phyloP scores from a whole-genome alignment of 2,888 invertebrate species.

The Cosmia trapezina region DNA sequence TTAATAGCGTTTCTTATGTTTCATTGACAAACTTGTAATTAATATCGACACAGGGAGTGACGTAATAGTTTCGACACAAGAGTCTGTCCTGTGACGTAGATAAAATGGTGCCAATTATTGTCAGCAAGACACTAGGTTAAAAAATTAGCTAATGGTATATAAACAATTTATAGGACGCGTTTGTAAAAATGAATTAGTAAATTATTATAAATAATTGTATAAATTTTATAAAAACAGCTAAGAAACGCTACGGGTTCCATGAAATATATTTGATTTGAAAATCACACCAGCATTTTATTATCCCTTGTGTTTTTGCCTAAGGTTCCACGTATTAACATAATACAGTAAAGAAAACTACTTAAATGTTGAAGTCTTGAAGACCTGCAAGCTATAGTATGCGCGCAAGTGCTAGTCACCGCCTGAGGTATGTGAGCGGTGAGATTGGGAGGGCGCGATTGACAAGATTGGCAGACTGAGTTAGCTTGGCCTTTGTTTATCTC shows the following conservation, averaged over 20 bases:
- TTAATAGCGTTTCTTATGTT: conserved; percentile 82
- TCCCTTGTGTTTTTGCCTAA: conserved; percentile 6
- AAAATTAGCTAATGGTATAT: conserved; percentile 69
- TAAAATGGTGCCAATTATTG: conserved; percentile 84
- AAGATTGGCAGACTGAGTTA: too few species aligned
- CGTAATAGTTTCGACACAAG: conserved; percentile 64
- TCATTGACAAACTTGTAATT: conserved; percentile 58
- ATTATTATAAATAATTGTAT: conserved; percentile 81
- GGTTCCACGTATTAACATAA: not conserved
- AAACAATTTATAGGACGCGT: conserved; percentile 79
- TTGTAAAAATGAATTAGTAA: conserved; percentile 79
- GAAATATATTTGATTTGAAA: conserved; percentile 89
- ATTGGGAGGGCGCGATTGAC: too few species aligned
- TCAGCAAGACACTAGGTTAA: conserved; percentile 78
- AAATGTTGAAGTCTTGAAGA: too few species aligned
- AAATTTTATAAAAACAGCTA: conserved; percentile 88
- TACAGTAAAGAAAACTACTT: not conserved
- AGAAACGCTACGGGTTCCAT: conserved; percentile 90
- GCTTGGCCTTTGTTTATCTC: too few species aligned
- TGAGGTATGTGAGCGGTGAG: too few species aligned
- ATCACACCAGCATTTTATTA: conserved; percentile 73
- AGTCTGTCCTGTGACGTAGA: conserved; percentile 58
- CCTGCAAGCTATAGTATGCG: not conserved
- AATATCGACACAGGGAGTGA: conserved; percentile 62
- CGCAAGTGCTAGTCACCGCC: too few species aligned